A percentile compares a stretch with the other conserved stretches of the same genome.
Conservation (phyloP, 2,113 vertebrate genomes). For the Talpa occidentalis region DNA sequence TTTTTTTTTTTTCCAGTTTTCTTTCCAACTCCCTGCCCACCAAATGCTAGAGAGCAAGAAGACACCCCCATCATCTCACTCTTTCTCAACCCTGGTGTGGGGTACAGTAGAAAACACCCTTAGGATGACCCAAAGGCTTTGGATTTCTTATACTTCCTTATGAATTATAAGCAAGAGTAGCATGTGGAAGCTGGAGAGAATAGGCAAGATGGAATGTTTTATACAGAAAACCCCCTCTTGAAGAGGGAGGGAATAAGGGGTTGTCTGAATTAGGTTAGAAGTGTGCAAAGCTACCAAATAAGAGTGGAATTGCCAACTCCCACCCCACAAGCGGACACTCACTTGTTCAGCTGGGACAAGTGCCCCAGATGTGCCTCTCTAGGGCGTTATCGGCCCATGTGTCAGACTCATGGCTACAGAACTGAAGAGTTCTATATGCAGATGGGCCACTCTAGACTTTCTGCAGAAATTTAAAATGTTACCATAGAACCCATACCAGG, state of each 20-base stretch:
- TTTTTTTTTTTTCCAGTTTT: neutral
- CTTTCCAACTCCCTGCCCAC: neutral
- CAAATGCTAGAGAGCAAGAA: neutral
- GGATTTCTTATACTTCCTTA: neutral
- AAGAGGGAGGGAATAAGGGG: neutral
- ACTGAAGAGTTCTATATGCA: neutral
- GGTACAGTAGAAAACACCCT: neutral
- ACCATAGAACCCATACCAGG: neutral
- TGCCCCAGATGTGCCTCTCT: neutral
- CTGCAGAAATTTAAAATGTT: neutral
- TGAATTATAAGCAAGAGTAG: neutral
- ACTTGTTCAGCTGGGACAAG: neutral
- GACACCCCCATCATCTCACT: neutral
- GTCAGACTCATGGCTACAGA: neutral
- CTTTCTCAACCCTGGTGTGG: neutral
- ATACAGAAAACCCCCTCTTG: neutral
- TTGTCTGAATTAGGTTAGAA: neutral
- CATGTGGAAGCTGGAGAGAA: neutral
- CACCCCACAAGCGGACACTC: neutral
- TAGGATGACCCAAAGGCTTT: neutral
- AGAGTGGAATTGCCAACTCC: neutral
- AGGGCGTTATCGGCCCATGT: neutral
- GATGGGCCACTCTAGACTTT: neutral
- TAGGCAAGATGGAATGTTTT: neutral
- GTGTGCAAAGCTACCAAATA: neutral